Conservation (phyloP, 2,888 invertebrate genomes). For the Spodoptera exigua region DNA sequence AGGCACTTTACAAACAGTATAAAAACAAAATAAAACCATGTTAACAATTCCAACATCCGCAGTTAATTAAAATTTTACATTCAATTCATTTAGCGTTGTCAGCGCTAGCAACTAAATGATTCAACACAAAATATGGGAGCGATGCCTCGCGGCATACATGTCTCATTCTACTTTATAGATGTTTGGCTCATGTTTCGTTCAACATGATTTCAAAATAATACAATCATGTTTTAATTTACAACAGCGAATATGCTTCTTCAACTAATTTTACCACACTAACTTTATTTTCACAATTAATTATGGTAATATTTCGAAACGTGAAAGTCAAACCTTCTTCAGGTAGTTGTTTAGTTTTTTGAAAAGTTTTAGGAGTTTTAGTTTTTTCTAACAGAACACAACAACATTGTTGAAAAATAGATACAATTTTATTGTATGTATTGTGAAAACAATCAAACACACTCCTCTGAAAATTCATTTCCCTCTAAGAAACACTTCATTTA, state of each 20-base stretch:
- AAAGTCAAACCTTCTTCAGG: too few relatives aligned
- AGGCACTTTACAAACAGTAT: not conserved
- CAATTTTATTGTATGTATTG: not conserved
- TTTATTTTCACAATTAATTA: too few relatives aligned
- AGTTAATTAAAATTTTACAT: slow-evolving; percentile 35
- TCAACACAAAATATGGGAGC: slow-evolving; percentile 18
- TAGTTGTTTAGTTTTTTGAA: too few relatives aligned
- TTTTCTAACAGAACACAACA: too few relatives aligned
- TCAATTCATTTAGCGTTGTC: slow-evolving; percentile 38
- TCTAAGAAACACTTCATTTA: slow-evolving; percentile 31
- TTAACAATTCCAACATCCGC: not conserved
- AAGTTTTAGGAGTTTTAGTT: too few relatives aligned
- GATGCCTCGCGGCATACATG: slow-evolving; percentile 25
- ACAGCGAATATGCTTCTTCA: too few relatives aligned
- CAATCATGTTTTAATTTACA: too few relatives aligned
- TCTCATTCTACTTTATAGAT: slow-evolving; percentile 13
- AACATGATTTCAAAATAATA: not conserved
- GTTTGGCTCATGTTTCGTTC: slow-evolving; percentile 32
- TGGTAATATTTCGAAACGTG: too few relatives aligned
- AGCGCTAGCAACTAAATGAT: slow-evolving; percentile 38
- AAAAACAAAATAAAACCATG: slow-evolving; percentile 1
- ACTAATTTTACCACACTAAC: too few relatives aligned
- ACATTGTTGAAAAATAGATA: too few relatives aligned
- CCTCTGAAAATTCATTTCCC: slow-evolving; percentile 12
- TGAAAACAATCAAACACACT: slow-evolving; percentile 7